Conservation (phyloP, 2,888 invertebrate species). For the Carpatolechia fugitivella region DNA sequence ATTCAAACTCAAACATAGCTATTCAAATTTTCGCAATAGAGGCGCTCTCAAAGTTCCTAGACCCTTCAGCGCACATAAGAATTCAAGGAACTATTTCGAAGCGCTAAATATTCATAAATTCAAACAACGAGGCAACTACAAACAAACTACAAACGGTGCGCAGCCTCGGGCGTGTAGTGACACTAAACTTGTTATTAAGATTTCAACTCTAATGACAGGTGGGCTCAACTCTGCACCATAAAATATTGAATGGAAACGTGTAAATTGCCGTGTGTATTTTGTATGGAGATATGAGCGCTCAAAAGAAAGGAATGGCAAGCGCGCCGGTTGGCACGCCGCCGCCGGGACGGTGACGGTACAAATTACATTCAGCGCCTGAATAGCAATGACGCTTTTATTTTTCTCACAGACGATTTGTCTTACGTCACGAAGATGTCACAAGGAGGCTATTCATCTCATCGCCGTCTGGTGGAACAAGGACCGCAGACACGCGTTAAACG, state of each 20-base stretch:
- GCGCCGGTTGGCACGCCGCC: slow-evolving; percentile 25
- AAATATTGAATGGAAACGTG: slow-evolving; percentile 36
- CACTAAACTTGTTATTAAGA: slow-evolving; percentile 51
- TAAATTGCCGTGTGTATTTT: slow-evolving; percentile 29
- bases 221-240: slow-evolving; percentile 30
- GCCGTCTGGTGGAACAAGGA: background rate
- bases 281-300: slow-evolving; percentile 23
- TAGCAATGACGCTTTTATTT: slow-evolving; percentile 48
- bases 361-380: slow-evolving; percentile 51
- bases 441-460: slow-evolving; percentile 6
- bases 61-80: slow-evolving; percentile 34
- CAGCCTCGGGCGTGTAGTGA: slow-evolving; percentile 36
- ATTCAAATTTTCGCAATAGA: slow-evolving; percentile 35
- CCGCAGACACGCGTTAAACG: background rate
- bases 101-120: slow-evolving; percentile 47
- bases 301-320: slow-evolving; percentile 31
- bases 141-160: slow-evolving; percentile 32
- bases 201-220: slow-evolving; percentile 47
- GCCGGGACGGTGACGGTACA: slow-evolving; percentile 41
- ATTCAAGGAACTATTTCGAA: slow-evolving; percentile 36
- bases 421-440: background rate
- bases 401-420: slow-evolving; percentile 48
- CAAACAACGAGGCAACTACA: slow-evolving; percentile 27
- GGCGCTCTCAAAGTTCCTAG: slow-evolving; percentile 22
- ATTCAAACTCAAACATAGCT: background rate